Percentiles rank a stretch among this genome's conserved stretches.
Evolutionary conservation across 2,888 invertebrate species (phyloP).

Genomic region (Pollenia labialis): DNA sequence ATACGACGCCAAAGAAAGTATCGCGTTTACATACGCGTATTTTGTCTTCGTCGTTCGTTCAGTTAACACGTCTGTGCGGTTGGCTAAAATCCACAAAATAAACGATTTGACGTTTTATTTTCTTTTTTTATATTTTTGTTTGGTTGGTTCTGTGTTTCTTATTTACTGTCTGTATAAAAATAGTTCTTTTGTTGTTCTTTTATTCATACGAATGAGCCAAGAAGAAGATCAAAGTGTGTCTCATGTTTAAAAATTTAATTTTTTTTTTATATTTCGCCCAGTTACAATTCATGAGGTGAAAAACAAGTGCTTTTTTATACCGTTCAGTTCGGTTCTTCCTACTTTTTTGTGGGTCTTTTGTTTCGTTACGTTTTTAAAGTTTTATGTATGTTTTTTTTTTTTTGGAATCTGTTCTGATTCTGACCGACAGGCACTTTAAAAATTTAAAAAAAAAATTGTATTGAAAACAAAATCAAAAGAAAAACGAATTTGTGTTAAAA

Average conservation of each 20-base stretch:
- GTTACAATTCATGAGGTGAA: constrained; percentile 62
- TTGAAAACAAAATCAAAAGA: constrained; percentile 47
- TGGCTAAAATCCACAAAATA: constrained; percentile 54
- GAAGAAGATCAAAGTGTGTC: constrained; percentile 55
- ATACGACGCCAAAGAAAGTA: constrained; percentile 84
- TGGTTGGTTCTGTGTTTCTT: constrained; percentile 47
- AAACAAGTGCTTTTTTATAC: constrained; percentile 70
- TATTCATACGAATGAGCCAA: constrained; percentile 40
- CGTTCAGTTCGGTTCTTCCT: constrained; percentile 17
- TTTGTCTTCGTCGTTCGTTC: constrained; percentile 84
- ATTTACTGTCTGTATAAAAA: constrained; percentile 28
- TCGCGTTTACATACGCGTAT: constrained; percentile 81
- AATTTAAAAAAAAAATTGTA: constrained; percentile 51
- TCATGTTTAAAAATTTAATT: constrained; percentile 18
- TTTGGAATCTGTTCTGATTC: constrained; percentile 43
- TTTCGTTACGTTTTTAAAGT: background rate
- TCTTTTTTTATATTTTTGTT: constrained; percentile 42
- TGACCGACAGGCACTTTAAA: constrained; percentile 46
- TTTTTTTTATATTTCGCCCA: constrained; percentile 32
- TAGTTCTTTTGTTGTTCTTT: constrained; percentile 39
- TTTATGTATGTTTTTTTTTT: constrained; percentile 22
- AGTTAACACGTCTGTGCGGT: constrained; percentile 82
- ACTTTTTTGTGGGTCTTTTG: constrained; percentile 6
- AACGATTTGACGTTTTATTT: constrained; percentile 57
- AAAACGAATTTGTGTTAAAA: constrained; percentile 62